These are phyloP conservation scores for Luperina testacea DNA, from an alignment of 2,888 invertebrate genomes.

Conservation along the genomic window DNA sequence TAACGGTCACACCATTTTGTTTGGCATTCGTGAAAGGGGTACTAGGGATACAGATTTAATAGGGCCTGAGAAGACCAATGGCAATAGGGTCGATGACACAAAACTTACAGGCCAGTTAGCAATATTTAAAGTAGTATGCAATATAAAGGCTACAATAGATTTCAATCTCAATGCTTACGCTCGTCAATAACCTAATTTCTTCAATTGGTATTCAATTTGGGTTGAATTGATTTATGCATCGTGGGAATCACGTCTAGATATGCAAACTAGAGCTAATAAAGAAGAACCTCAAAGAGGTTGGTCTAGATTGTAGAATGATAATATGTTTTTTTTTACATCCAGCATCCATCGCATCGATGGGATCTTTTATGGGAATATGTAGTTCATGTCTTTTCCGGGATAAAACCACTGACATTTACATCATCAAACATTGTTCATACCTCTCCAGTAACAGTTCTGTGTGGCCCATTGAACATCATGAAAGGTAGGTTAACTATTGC, in stretches of 20 bases:
- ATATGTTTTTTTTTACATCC: background rate
- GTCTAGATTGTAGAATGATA: background rate
- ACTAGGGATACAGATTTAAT: background rate
- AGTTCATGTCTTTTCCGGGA: background rate
- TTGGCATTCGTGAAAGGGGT: background rate
- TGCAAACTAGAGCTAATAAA: background rate
- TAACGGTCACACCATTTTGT: background rate
- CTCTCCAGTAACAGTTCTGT: background rate
- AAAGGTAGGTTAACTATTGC: background rate
- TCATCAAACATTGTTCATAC: background rate
- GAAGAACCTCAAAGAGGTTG: background rate
- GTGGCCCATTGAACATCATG: background rate
- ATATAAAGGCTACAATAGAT: conserved; percentile 13
- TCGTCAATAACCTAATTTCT: conserved; percentile 56
- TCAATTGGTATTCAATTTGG: conserved; percentile 56
- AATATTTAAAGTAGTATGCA: conserved; percentile 14
- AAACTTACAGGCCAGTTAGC: conserved; percentile 11
- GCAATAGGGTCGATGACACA: conserved; percentile 8
- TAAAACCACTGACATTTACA: background rate
- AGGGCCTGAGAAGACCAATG: background rate
- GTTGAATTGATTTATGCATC: conserved; percentile 55
- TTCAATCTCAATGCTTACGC: conserved; percentile 47
- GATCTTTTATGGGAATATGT: background rate
- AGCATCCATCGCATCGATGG: background rate
- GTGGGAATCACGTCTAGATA: conserved; percentile 18